Percentiles rank a stretch among this genome's conserved stretches.
phyloP scores from a whole-genome alignment of 2,113 vertebrate genomes.

The Nannobrachium achirus region DNA sequence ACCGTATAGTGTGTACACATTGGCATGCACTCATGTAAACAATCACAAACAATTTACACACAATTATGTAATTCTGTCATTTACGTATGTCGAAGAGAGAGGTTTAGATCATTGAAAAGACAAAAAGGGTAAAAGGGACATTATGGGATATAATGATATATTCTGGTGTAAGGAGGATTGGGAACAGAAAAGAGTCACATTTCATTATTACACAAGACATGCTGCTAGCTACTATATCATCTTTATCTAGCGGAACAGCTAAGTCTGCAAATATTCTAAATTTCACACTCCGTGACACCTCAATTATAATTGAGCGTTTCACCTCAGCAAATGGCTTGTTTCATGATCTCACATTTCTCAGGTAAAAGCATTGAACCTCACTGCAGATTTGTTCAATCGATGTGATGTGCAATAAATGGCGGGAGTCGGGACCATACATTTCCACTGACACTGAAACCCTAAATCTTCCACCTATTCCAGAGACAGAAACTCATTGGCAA shows the following conservation, averaged over 20 bases:
- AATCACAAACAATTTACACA: no score
- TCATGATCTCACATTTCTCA: constrained; percentile 41
- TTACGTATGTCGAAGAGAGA: background rate
- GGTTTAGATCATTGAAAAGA: no score
- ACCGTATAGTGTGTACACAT: no score
- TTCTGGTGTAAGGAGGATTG: background rate
- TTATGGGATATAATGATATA: background rate
- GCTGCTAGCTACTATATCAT: background rate
- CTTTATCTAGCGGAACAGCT: background rate
- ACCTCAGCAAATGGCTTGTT: constrained; percentile 44
- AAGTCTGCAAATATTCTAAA: constrained; percentile 20
- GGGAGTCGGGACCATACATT: background rate
- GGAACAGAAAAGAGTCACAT: constrained; percentile 13
- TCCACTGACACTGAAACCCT: constrained; percentile 26
- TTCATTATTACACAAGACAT: constrained; percentile 8
- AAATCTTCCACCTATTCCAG: constrained; percentile 34
- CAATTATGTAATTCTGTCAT: no score
- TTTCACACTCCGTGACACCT: constrained; percentile 46
- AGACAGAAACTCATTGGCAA: constrained; percentile 35
- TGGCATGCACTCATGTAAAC: no score
- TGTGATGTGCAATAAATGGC: constrained; percentile 19
- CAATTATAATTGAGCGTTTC: constrained; percentile 35
- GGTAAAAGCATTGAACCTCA: constrained; percentile 6
- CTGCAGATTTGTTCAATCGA: constrained; percentile 38
- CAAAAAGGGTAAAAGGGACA: no score